Evolutionary conservation across 2,888 invertebrate species (phyloP).

Genomic region (Notocelia uddmanniana): DNA sequence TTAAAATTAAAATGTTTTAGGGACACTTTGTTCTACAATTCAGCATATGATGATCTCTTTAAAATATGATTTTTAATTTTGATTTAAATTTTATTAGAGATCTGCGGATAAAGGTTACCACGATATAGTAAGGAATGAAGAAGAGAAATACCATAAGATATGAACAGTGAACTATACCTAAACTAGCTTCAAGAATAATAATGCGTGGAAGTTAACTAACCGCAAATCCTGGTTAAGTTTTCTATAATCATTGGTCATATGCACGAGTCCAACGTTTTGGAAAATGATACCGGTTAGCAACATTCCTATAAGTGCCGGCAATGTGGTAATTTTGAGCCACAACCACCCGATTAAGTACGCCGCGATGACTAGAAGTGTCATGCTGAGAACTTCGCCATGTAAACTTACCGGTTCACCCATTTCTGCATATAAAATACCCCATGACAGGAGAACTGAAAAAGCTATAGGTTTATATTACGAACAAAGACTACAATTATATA

Average conservation of each 20-base stretch:
- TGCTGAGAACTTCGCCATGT: slow-evolving; percentile 88
- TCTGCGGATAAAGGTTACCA: neutral
- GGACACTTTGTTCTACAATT: too few species aligned
- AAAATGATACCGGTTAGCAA: slow-evolving; percentile 89
- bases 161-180: too few species aligned
- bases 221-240: slow-evolving; percentile 87
- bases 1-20: too few species aligned
- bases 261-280: slow-evolving; percentile 87
- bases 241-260: slow-evolving; percentile 86
- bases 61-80: too few species aligned
- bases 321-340: slow-evolving; percentile 87
- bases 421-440: slow-evolving; percentile 89
- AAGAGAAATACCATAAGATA: neutral
- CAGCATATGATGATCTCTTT: too few species aligned
- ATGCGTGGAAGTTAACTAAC: slow-evolving; percentile 69
- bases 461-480: slow-evolving; percentile 1
- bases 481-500: too few species aligned
- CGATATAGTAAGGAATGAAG: neutral
- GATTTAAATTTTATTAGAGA: neutral
- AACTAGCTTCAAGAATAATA: neutral
- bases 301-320: slow-evolving; percentile 92
- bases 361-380: slow-evolving; percentile 88
- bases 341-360: slow-evolving; percentile 90
- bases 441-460: slow-evolving; percentile 85
- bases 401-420: slow-evolving; percentile 87